A percentile compares a stretch with the other conserved stretches of the same genome.
Evolutionary conservation across 1,140 invertebrate species (phyloP).

Genomic region (Vanessa atalanta): DNA sequence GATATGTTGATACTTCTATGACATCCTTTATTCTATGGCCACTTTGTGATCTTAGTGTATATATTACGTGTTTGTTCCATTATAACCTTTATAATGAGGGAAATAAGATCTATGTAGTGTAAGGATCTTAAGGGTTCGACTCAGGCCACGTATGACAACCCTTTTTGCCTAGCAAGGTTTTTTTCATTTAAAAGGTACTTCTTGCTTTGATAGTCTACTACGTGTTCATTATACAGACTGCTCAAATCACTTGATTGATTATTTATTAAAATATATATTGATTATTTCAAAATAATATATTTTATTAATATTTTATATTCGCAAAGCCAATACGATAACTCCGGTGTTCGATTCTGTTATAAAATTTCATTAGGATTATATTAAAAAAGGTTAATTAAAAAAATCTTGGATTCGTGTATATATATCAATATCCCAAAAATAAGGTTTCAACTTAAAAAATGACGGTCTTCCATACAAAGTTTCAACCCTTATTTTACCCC

Average conservation of each 20-base stretch:
- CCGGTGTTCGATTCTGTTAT: too few species aligned
- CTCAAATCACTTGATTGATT: background rate
- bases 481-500: too few species aligned
- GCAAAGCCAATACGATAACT: too few species aligned
- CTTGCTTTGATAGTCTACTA: background rate
- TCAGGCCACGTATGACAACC: slow-evolving; percentile 1
- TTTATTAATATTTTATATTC: too few species aligned
- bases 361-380: too few species aligned
- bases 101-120: background rate
- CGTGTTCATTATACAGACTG: background rate
- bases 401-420: too few species aligned
- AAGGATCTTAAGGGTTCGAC: background rate
- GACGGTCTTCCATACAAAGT: too few species aligned
- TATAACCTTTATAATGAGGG: background rate
- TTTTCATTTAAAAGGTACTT: slow-evolving; percentile 5
- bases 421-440: too few species aligned
- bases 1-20: background rate
- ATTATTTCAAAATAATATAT: too few species aligned
- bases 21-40: background rate
- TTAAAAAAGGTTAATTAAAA: too few species aligned
- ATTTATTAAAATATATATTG: too few species aligned
- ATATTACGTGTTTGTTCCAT: background rate
- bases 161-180: background rate
- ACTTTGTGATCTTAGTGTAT: background rate
- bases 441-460: too few species aligned